Conservation (phyloP, 2,797 vertebrate genomes). For the Megalops cyprinoides region DNA sequence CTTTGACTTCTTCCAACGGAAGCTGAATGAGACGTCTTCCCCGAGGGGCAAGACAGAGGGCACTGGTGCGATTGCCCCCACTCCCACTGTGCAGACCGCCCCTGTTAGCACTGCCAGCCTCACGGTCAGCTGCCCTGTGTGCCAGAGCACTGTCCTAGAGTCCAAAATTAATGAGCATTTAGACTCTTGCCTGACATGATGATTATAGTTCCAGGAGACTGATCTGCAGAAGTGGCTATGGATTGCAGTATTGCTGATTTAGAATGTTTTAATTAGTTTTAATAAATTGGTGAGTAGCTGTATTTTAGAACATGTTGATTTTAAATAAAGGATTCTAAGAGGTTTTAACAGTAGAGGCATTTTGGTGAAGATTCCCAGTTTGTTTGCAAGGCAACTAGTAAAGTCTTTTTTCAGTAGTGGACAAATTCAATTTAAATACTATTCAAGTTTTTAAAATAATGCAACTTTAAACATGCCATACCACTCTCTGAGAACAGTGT, state of each 20-base stretch:
- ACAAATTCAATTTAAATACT: too few species aligned
- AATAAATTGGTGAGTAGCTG: background rate
- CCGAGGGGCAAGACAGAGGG: background rate
- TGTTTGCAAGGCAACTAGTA: background rate
- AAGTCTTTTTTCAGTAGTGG: background rate
- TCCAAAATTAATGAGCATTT: conserved; percentile 88
- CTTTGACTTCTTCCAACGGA: conserved; percentile 66
- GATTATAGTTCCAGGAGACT: background rate
- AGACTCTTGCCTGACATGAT: conserved; percentile 81
- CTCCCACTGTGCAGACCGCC: conserved; percentile 18
- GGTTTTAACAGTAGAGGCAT: background rate
- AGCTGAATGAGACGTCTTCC: conserved; percentile 25
- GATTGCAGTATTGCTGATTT: background rate
- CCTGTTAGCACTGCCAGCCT: conserved; percentile 31
- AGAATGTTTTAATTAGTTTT: background rate
- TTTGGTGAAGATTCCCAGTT: background rate
- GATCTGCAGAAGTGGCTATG: background rate
- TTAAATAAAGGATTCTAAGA: background rate
- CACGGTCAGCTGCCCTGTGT: conserved; percentile 87
- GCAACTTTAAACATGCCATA: background rate
- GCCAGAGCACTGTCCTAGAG: conserved; percentile 74
- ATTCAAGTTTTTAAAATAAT: background rate
- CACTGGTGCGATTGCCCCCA: background rate
- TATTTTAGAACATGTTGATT: background rate
- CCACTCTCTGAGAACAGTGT: background rate